Evolutionary conservation across 1,140 invertebrate species (phyloP), one percentile per base, ranked within the genome.

Genomic region (Leptestheria dahalacensis): DNA sequence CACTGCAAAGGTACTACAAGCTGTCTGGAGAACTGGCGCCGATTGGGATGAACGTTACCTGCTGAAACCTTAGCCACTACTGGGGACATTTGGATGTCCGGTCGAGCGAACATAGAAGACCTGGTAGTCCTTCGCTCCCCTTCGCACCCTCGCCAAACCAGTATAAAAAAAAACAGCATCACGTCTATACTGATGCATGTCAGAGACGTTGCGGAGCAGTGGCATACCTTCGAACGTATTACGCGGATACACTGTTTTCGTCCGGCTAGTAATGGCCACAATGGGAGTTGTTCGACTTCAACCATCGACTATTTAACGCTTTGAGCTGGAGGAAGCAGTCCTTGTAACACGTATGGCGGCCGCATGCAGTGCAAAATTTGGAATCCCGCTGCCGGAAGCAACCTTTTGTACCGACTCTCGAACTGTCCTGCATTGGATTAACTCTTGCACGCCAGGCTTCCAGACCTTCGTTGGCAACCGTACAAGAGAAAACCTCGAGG

Each of bases 1-100:
- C 66, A 10, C 64, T 73, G 64, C 66, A 26, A 76, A 76, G 66
- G 66, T 72, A 9, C 51, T 77, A 11, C 74, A 77, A 68, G 51
- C 67, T 59, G 41, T 75, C 11, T 74, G 73, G 72, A 26, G 64
- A 57, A 26, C 33, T 25, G 65, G 69, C 29, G 10, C 72, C 12
- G 66, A 65, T 51, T 77, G 73, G 73, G 74, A 76, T 61, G 68
- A 71, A 47, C 62, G 29, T 60, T 74, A 10, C 64, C 68, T 29
- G 9, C 23, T 15, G 46, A 66, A 61, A n/a, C 50, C 1, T 10
- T 24, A 3, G 15, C 1, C 9, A 11, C n/a, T n/a, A n/a, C 15
- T 20, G 54, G 53, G n/a, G 6, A 12, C 15, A 48, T 24, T 2
- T 63, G 62, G 62, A 47, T 24, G 4, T 1, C 9, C 1, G 48